These are phyloP conservation scores for Bombus vancouverensis DNA, from an alignment of 1,140 invertebrate genomes.

Conservation along the genomic window DNA sequence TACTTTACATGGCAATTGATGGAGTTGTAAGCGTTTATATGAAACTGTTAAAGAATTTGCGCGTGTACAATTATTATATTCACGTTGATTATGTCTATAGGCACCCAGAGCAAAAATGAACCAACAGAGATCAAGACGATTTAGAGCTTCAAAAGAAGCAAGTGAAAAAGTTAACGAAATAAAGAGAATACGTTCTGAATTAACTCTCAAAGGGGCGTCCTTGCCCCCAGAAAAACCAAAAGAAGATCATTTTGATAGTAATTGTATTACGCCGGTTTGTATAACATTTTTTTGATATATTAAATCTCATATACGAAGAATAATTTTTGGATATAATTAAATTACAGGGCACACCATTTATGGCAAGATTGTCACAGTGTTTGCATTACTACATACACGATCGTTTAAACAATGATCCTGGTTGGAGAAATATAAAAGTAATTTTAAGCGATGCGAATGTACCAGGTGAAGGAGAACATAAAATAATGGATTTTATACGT, in stretches of 20 bases:
- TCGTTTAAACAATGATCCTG: slow-evolving; percentile 95
- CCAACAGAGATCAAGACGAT: slow-evolving; percentile 98
- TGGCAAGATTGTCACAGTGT: slow-evolving; percentile 96
- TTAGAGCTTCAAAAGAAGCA: slow-evolving; percentile 97
- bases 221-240: slow-evolving; percentile 96
- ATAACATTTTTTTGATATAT: slow-evolving; percentile 11
- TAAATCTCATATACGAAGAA: background rate
- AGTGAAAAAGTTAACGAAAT: slow-evolving; percentile 95
- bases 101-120: slow-evolving; percentile 99
- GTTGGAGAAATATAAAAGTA: slow-evolving; percentile 97
- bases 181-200: slow-evolving; percentile 88
- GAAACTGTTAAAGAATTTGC: no score
- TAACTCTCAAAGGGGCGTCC: slow-evolving; percentile 89
- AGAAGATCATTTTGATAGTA: slow-evolving; percentile 97
- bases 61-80: background rate
- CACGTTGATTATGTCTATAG: slow-evolving; percentile 75
- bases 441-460: slow-evolving; percentile 99
- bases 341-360: slow-evolving; percentile 95
- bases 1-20: slow-evolving; percentile 99
- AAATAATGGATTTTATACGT: slow-evolving; percentile 99
- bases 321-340: slow-evolving; percentile 10
- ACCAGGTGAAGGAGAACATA: slow-evolving; percentile 99
- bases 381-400: slow-evolving; percentile 98
- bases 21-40: slow-evolving; percentile 90
- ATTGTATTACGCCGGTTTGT: slow-evolving; percentile 96